Percentiles rank a stretch among this genome's conserved stretches.
Evolutionary conservation across 2,797 vertebrate genomes (phyloP).

Genomic region (Molossus alvarezi): DNA sequence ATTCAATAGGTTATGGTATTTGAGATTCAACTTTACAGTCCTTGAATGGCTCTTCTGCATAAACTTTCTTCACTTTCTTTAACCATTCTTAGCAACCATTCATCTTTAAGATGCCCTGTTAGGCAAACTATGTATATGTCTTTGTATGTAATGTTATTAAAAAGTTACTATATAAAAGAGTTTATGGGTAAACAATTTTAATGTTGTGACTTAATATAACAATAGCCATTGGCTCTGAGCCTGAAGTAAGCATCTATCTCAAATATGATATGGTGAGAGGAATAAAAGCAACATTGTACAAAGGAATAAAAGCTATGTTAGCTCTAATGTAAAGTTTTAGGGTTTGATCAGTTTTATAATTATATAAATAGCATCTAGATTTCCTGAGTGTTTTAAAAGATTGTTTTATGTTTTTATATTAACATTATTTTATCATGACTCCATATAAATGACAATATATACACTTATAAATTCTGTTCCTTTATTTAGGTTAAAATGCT

Average conservation of each 20-base stretch:
- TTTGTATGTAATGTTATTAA: conserved; percentile 62
- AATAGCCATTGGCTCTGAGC: conserved; percentile 43
- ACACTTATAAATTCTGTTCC: background rate
- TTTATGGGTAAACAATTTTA: conserved; percentile 74
- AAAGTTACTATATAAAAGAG: conserved; percentile 72
- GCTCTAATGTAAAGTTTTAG: background rate
- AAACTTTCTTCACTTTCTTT: conserved; percentile 80
- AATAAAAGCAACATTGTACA: background rate
- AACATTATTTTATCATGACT: background rate
- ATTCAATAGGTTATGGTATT: conserved; percentile 78
- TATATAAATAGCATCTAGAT: background rate
- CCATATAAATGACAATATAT: background rate
- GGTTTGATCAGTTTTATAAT: background rate
- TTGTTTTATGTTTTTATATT: background rate
- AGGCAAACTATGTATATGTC: conserved; percentile 65
- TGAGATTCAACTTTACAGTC: conserved; percentile 81
- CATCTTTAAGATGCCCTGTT: conserved; percentile 83
- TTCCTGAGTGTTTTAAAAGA: background rate
- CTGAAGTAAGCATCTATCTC: background rate
- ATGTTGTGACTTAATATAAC: conserved; percentile 50
- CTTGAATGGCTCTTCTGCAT: conserved; percentile 82
- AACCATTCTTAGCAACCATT: conserved; percentile 83
- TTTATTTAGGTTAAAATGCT: conserved; percentile 11
- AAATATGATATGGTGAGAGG: background rate
- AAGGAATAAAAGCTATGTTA: background rate